Percentiles rank a stretch among this genome's conserved stretches.
Conservation (phyloP, 1,140 invertebrate genomes). For the Pissodes strobi region DNA sequence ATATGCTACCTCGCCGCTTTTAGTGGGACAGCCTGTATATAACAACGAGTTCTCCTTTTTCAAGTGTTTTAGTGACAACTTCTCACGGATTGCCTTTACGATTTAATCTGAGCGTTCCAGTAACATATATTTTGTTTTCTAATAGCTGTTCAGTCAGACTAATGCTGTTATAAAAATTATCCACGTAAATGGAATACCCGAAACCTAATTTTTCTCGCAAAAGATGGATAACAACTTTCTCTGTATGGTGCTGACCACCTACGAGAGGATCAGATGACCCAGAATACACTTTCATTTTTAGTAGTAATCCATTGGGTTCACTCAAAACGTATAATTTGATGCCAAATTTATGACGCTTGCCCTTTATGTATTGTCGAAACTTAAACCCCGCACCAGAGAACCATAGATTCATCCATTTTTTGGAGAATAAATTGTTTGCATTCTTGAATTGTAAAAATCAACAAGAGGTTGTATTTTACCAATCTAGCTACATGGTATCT, state of each 20-base stretch:
- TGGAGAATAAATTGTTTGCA: no score
- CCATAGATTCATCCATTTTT: no score
- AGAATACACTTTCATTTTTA: constrained; percentile 39
- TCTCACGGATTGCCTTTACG: constrained; percentile 36
- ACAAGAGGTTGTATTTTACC: no score
- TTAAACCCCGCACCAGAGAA: no score
- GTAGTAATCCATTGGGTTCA: constrained; percentile 33
- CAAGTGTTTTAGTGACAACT: constrained; percentile 18
- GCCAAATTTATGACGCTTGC: constrained; percentile 31
- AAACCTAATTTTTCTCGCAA: constrained; percentile 27
- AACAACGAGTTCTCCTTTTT: constrained; percentile 18
- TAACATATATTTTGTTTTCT: constrained; percentile 33
- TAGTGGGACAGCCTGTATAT: no score
- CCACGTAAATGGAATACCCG: constrained; percentile 33
- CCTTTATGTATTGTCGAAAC: constrained; percentile 32
- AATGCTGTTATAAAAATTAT: constrained; percentile 41
- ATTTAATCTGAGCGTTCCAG: constrained; percentile 35
- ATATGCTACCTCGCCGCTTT: no score
- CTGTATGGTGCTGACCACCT: constrained; percentile 7
- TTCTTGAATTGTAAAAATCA: no score
- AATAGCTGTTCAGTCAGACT: constrained; percentile 22
- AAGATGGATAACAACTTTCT: constrained; percentile 26
- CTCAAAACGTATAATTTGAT: constrained; percentile 41
- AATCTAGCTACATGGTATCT: no score
- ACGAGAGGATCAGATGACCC: constrained; percentile 11